Percentiles rank a stretch among this genome's conserved stretches.
These are phyloP conservation scores for Platycnemis pennipes DNA, from an alignment of 2,888 invertebrate species.

Conservation along the genomic window DNA sequence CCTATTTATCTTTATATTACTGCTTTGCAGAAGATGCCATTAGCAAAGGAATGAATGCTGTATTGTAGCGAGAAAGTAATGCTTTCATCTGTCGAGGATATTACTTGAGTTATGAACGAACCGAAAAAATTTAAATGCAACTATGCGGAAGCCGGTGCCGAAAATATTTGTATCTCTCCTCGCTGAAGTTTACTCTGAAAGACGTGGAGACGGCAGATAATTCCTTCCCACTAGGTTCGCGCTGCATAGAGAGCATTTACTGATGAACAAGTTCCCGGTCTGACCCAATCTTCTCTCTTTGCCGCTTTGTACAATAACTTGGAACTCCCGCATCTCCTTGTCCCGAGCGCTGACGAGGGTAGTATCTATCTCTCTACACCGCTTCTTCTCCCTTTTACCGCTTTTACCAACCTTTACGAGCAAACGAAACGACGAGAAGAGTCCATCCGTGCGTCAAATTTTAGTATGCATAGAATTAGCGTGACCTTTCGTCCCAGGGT, in stretches of 20 bases:
- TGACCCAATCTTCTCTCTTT: neutral
- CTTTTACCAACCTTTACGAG: neutral
- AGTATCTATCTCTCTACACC: neutral
- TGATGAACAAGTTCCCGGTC: neutral
- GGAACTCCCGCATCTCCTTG: neutral
- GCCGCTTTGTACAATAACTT: neutral
- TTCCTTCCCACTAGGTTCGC: neutral
- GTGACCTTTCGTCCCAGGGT: neutral
- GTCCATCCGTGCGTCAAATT: neutral
- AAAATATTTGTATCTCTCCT: too few relatives aligned
- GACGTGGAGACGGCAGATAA: neutral
- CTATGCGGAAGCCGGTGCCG: too few relatives aligned
- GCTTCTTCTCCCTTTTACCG: neutral
- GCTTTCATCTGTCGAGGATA: too few relatives aligned
- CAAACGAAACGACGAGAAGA: neutral
- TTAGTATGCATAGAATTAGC: conserved; percentile 36
- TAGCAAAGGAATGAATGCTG: too few relatives aligned
- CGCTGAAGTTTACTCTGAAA: neutral
- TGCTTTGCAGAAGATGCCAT: too few relatives aligned
- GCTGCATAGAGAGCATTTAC: neutral
- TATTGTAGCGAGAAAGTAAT: too few relatives aligned
- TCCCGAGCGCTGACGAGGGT: neutral
- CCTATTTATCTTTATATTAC: too few relatives aligned
- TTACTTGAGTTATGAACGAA: too few relatives aligned
- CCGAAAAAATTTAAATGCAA: too few relatives aligned